Evolutionary conservation across 1,140 invertebrate genomes (phyloP).

Genomic region (Drosophila santomea): DNA sequence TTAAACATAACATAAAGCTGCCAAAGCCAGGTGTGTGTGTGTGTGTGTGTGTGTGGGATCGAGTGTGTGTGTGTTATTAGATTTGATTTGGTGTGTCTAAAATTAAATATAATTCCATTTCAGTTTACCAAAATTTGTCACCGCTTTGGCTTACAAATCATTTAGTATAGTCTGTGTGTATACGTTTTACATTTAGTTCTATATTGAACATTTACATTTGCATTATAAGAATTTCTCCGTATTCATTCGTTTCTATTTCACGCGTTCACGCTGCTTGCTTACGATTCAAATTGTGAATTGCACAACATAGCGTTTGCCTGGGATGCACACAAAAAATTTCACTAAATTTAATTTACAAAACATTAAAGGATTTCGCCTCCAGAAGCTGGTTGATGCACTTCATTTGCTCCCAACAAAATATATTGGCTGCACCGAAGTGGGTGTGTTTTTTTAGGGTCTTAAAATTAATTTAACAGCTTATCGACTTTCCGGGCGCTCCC

Average conservation of each 20-base stretch:
- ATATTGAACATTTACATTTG: constrained; percentile 3
- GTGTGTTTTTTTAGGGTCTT: constrained; percentile 35
- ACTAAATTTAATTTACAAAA: constrained; percentile 44
- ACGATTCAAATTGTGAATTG: background rate
- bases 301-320: background rate
- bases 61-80: constrained; percentile 6
- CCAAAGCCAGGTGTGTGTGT: constrained; percentile 53
- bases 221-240: background rate
- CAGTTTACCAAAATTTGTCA: constrained; percentile 43
- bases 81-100: constrained; percentile 41
- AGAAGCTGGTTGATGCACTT: constrained; percentile 7
- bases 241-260: background rate
- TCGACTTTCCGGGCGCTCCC: constrained; percentile 9
- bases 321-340: constrained; percentile 29
- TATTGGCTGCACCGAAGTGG: background rate
- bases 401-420: background rate
- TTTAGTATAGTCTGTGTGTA: constrained; percentile 1
- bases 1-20: constrained; percentile 75
- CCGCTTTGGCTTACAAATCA: constrained; percentile 31
- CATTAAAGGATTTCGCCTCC: constrained; percentile 29
- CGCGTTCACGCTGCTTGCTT: background rate
- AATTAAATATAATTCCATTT: constrained; percentile 40
- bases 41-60: constrained; percentile 13
- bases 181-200: constrained; percentile 16
- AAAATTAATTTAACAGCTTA: constrained; percentile 68